A percentile compares a stretch with the other conserved stretches of the same genome.
Conservation (phyloP, 2,797 vertebrate species). For the Enteromius anoplus region DNA sequence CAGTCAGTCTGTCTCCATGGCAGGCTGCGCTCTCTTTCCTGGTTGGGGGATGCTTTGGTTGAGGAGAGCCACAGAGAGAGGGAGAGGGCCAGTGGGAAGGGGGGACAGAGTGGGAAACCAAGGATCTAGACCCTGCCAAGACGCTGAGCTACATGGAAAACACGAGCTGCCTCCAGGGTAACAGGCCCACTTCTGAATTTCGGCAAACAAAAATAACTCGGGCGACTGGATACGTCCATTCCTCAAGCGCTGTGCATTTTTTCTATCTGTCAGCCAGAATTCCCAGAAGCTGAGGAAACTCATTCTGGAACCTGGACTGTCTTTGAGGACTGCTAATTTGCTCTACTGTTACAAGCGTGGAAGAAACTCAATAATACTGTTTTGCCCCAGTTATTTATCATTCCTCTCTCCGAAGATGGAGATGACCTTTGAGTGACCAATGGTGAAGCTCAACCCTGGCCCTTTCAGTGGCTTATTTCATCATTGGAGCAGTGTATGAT, state of each 20-base stretch:
- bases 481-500: slow-evolving; percentile 71
- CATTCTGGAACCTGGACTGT: slow-evolving; percentile 42
- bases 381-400: slow-evolving; percentile 72
- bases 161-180: slow-evolving; percentile 80
- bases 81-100: slow-evolving; percentile 49
- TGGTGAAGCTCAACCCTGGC: slow-evolving; percentile 68
- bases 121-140: slow-evolving; percentile 79
- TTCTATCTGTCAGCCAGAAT: slow-evolving; percentile 68
- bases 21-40: slow-evolving; percentile 91
- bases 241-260: slow-evolving; percentile 60
- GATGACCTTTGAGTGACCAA: slow-evolving; percentile 75
- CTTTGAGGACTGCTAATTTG: slow-evolving; percentile 66
- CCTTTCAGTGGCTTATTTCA: slow-evolving; percentile 76
- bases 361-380: slow-evolving; percentile 73
- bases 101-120: slow-evolving; percentile 77
- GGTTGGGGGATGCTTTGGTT: slow-evolving; percentile 46
- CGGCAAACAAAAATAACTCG: slow-evolving; percentile 78
- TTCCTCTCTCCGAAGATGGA: slow-evolving; percentile 65
- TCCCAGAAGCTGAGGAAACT: slow-evolving; percentile 66
- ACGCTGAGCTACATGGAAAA: slow-evolving; percentile 83
- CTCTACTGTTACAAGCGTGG: slow-evolving; percentile 48
- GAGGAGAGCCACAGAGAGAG: slow-evolving; percentile 43
- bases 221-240: slow-evolving; percentile 68
- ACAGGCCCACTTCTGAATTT: slow-evolving; percentile 78
- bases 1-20: slow-evolving; percentile 97